Percentiles rank a stretch among this genome's conserved stretches.
Evolutionary conservation across 2,113 vertebrate genomes (phyloP).

Genomic region (Bufo gargarizans): DNA sequence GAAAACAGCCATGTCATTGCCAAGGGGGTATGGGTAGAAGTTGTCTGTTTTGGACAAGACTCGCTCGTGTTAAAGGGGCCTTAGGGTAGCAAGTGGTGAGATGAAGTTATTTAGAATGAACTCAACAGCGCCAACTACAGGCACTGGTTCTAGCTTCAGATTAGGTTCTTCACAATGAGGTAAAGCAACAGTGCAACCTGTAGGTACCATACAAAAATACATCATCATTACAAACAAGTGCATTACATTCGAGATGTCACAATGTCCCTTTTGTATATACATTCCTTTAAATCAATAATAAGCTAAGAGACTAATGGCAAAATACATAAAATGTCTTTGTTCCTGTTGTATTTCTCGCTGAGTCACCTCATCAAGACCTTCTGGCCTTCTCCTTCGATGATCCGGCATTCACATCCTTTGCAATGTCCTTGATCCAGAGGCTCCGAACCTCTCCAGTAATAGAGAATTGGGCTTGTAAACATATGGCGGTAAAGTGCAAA

Average conservation of each 20-base stretch:
- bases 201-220: not conserved
- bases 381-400: not conserved
- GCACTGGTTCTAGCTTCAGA: not conserved
- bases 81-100: too few relatives aligned
- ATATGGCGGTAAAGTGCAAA: conserved; percentile 9
- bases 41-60: too few relatives aligned
- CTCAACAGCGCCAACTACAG: not conserved
- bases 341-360: not conserved
- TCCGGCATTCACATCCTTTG: too few relatives aligned
- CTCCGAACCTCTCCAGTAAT: not conserved
- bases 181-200: not conserved
- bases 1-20: too few relatives aligned
- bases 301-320: not conserved
- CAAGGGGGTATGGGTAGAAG: too few relatives aligned
- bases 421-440: not conserved
- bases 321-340: not conserved
- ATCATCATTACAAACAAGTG: not conserved
- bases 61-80: too few relatives aligned
- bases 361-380: not conserved
- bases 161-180: not conserved
- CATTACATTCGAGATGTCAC: not conserved
- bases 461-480: conserved; percentile 12
- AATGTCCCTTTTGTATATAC: not conserved
- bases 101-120: not conserved
- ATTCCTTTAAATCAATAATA: not conserved